Conservation (phyloP, 2,113 vertebrate species). For the Aegotheles bennettii region DNA sequence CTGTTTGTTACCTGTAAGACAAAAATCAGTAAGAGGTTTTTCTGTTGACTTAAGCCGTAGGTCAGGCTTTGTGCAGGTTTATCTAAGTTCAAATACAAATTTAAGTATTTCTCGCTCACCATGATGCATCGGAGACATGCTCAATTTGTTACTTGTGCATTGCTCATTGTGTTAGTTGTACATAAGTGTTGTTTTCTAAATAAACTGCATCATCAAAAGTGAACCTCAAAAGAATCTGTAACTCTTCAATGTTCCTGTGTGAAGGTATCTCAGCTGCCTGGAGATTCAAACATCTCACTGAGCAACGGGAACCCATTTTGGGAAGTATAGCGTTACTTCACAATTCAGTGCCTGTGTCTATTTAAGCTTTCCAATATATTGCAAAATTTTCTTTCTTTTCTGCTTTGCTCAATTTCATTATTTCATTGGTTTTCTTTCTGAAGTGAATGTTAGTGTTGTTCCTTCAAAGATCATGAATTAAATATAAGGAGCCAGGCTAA, state of each 20-base stretch:
- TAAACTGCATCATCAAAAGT: background rate
- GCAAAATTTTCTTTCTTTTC: background rate
- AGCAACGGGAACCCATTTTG: background rate
- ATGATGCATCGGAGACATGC: accelerated
- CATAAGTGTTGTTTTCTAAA: background rate
- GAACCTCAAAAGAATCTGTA: background rate
- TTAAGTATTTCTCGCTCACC: background rate
- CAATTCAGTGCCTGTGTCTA: background rate
- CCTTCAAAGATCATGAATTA: background rate
- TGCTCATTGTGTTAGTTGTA: background rate
- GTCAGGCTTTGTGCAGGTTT: background rate
- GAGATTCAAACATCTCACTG: background rate
- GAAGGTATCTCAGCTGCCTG: background rate
- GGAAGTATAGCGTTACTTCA: background rate
- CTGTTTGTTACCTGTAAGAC: background rate
- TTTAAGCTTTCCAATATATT: background rate
- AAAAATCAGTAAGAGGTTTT: background rate
- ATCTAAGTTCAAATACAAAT: background rate
- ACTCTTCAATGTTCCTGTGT: background rate
- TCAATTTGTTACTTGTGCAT: background rate
- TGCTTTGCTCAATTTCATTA: background rate
- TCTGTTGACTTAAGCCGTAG: background rate
- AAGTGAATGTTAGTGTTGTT: background rate
- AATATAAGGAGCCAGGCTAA: background rate
- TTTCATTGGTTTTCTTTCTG: background rate